phyloP scores from a whole-genome alignment of 2,888 invertebrate species.

The Brachypalpus laphriformis region DNA sequence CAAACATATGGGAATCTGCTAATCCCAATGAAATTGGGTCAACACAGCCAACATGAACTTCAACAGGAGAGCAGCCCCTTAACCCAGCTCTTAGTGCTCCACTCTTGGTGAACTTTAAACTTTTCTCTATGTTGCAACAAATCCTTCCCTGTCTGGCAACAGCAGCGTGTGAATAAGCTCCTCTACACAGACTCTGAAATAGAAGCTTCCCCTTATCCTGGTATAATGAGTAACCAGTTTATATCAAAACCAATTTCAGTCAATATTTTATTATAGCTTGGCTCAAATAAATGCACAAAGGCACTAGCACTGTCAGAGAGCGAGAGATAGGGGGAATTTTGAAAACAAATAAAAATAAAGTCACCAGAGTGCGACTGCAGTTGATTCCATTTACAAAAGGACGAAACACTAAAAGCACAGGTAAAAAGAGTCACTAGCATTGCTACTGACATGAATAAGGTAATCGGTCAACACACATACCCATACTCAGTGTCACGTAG shows the following conservation, averaged over 20 bases:
- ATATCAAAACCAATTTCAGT: slow-evolving; percentile 55
- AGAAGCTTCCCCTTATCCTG: not conserved
- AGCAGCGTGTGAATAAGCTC: slow-evolving; percentile 16
- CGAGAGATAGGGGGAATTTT: too few species aligned
- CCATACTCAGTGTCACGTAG: slow-evolving; percentile 15
- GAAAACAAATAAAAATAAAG: not conserved
- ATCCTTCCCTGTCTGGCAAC: slow-evolving; percentile 21
- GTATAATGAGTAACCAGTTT: slow-evolving; percentile 56
- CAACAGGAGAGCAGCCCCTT: not conserved
- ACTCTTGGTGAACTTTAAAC: slow-evolving; percentile 9
- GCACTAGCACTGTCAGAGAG: too few species aligned
- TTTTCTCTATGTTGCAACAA: slow-evolving; percentile 24
- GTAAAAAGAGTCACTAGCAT: slow-evolving; percentile 24
- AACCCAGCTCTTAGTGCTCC: too few species aligned
- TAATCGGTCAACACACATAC: slow-evolving; percentile 31
- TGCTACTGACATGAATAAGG: slow-evolving; percentile 55
- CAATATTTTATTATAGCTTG: slow-evolving; percentile 49
- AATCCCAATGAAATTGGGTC: slow-evolving; percentile 57
- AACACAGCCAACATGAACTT: slow-evolving; percentile 49
- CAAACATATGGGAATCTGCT: slow-evolving; percentile 15
- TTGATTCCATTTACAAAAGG: slow-evolving; percentile 13
- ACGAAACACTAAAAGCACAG: slow-evolving; percentile 3
- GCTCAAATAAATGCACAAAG: slow-evolving; percentile 27
- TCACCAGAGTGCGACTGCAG: not conserved
- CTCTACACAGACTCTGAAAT: not conserved